Percentiles rank a stretch among this genome's conserved stretches.
These are phyloP conservation scores for Drosophila quinaria DNA, from an alignment of 2,888 invertebrate species.

Conservation along the genomic window DNA sequence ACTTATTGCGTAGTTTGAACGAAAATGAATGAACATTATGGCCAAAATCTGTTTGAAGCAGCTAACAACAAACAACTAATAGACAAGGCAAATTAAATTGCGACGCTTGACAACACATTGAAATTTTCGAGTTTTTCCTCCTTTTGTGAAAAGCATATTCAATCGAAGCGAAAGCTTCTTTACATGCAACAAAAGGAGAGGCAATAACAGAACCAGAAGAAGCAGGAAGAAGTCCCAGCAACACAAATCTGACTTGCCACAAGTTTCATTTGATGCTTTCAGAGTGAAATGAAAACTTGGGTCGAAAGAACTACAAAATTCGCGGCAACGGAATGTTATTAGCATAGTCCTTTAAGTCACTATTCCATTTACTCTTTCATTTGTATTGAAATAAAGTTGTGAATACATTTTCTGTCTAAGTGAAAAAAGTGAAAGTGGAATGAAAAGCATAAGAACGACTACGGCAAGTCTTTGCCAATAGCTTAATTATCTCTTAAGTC, in stretches of 20 bases:
- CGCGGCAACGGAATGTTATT: constrained; percentile 29
- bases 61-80: constrained; percentile 33
- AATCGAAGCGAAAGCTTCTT: constrained; percentile 33
- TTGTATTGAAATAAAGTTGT: constrained; percentile 14
- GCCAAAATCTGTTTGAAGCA: constrained; percentile 15
- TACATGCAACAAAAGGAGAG: constrained; percentile 8
- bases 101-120: constrained; percentile 47
- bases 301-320: constrained; percentile 7
- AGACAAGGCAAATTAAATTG: constrained; percentile 66
- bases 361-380: constrained; percentile 3
- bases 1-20: constrained; percentile 46
- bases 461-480: not conserved
- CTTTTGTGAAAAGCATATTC: constrained; percentile 27
- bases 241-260: constrained; percentile 21
- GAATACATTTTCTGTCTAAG: not conserved
- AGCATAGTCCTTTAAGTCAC: constrained; percentile 24
- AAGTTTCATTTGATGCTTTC: constrained; percentile 32
- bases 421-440: constrained; percentile 15
- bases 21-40: constrained; percentile 21
- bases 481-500: not conserved
- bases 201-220: constrained; percentile 1
- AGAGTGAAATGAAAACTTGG: constrained; percentile 39
- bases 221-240: not conserved
- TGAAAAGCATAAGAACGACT: not conserved
- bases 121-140: constrained; percentile 17